A percentile compares a stretch with the other conserved stretches of the same genome.
phyloP scores from a whole-genome alignment of 2,113 vertebrate genomes.

The Mormyrus iriodes region DNA sequence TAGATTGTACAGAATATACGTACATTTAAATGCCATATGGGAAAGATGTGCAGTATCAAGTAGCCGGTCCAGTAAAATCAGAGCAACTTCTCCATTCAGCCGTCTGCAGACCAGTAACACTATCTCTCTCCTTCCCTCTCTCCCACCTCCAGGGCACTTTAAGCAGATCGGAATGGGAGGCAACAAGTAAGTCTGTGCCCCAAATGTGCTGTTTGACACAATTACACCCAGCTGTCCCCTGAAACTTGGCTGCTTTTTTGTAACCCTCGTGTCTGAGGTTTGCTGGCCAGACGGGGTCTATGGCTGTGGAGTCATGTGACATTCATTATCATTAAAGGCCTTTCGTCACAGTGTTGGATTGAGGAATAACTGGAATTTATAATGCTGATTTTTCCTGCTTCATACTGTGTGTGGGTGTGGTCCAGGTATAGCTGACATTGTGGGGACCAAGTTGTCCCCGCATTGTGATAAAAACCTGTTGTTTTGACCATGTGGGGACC shows the following conservation, averaged over 20 bases:
- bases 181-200: slow-evolving; percentile 75
- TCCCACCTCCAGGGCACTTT: slow-evolving; percentile 74
- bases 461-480: no score
- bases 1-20: background rate
- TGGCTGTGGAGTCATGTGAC: background rate
- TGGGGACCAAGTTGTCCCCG: no score
- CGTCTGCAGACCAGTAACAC: background rate
- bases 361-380: background rate
- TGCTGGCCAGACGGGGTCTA: background rate
- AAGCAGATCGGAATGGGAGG: slow-evolving; percentile 93
- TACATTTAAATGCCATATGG: background rate
- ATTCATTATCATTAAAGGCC: background rate
- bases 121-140: background rate
- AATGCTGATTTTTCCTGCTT: background rate
- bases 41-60: background rate
- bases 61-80: background rate
- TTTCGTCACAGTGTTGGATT: background rate
- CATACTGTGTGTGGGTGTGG: background rate
- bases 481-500: no score
- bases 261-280: background rate
- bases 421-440: no score
- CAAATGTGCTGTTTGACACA: background rate
- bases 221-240: background rate
- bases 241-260: background rate
- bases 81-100: background rate